Conservation (phyloP, 2,888 invertebrate genomes). For the Malachius bipustulatus region DNA sequence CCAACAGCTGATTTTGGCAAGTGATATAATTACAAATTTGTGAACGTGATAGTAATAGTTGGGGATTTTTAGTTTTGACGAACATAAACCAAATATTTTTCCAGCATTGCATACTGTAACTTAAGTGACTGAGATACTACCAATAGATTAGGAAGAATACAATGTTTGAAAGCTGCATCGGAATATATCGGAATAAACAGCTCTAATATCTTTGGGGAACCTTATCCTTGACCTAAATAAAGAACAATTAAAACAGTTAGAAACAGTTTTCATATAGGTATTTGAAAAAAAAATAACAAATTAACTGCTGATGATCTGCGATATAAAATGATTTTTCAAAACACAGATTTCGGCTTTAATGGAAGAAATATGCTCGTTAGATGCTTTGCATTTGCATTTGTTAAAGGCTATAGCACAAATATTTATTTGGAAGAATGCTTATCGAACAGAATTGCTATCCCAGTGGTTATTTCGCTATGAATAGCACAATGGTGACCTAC, state of each 20-base stretch:
- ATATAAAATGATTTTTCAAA: constrained; percentile 14
- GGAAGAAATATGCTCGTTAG: constrained; percentile 15
- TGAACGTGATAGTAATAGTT: too few species aligned
- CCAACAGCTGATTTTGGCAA: too few species aligned
- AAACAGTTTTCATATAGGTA: constrained; percentile 15
- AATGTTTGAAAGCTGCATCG: too few species aligned
- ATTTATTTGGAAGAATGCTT: constrained; percentile 10
- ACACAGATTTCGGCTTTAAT: constrained; percentile 14
- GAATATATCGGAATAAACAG: constrained; percentile 14
- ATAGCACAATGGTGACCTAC: constrained; percentile 13
- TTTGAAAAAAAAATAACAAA: constrained; percentile 14
- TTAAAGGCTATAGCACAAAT: constrained; percentile 16
- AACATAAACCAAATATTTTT: too few species aligned
- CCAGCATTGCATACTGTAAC: constrained; percentile 12
- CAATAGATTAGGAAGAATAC: constrained; percentile 9
- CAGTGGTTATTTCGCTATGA: constrained; percentile 10
- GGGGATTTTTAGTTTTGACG: too few species aligned
- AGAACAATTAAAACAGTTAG: constrained; percentile 16
- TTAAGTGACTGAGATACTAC: constrained; percentile 15
- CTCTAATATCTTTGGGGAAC: constrained; percentile 12
- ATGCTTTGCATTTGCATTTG: constrained; percentile 18
- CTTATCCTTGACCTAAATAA: constrained; percentile 10
- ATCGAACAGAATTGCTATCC: constrained; percentile 14
- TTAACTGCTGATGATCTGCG: constrained; percentile 16
- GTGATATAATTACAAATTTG: too few species aligned